Conservation (phyloP, 2,888 invertebrate species). For the Onthophagus sagittarius region DNA sequence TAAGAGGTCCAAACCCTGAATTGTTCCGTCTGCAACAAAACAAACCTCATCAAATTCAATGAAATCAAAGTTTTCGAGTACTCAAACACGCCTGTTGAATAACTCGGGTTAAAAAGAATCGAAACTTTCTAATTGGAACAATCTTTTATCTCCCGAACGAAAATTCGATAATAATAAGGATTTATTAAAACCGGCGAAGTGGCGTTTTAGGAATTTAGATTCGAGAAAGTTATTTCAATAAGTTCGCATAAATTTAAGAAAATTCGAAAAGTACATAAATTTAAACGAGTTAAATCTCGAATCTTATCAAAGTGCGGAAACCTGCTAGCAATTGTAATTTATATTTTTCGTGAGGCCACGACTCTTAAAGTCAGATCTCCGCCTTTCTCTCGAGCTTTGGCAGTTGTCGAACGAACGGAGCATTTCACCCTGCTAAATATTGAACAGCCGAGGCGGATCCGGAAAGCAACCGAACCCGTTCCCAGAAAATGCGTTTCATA, state of each 20-base stretch:
- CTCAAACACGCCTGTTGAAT: not conserved
- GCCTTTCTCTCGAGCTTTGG: not conserved
- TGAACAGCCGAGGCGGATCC: not conserved
- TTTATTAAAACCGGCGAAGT: not conserved
- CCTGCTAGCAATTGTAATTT: not conserved
- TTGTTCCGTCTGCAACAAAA: constrained; percentile 39
- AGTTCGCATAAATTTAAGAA: too few relatives aligned
- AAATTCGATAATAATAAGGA: not conserved
- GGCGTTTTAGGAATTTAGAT: not conserved
- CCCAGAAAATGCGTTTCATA: not conserved
- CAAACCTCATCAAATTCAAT: not conserved
- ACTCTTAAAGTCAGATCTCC: not conserved
- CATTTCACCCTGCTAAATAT: not conserved
- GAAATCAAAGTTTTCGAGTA: not conserved
- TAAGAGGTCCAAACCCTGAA: constrained; percentile 39
- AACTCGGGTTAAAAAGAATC: not conserved
- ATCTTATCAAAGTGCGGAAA: too few relatives aligned
- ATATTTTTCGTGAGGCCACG: not conserved
- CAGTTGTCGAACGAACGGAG: not conserved
- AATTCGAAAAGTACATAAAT: too few relatives aligned
- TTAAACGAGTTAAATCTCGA: too few relatives aligned
- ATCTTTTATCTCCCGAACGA: not conserved
- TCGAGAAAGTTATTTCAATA: not conserved
- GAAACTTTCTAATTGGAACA: constrained; percentile 1
- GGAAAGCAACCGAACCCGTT: not conserved